Evolutionary conservation across 1,140 invertebrate species (phyloP).

Genomic region (Zophobas morio): DNA sequence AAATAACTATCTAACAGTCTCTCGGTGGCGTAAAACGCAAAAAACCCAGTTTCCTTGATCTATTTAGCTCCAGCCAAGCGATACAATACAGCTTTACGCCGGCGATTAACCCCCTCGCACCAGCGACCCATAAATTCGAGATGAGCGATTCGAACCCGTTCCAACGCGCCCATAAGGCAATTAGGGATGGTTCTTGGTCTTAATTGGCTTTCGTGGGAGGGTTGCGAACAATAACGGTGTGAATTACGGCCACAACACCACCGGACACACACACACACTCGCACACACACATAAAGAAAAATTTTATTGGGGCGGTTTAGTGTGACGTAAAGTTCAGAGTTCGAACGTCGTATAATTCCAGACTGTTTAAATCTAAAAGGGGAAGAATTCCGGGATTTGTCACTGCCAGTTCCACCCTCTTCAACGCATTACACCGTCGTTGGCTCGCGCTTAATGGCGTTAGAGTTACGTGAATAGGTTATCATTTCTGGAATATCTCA

Average conservation of each 20-base stretch:
- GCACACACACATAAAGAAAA: neutral
- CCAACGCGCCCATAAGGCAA: constrained; percentile 3
- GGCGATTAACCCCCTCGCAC: too few relatives aligned
- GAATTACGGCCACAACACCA: neutral
- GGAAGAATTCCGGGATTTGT: too few relatives aligned
- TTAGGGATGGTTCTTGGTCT: constrained; percentile 15
- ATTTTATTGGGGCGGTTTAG: too few relatives aligned
- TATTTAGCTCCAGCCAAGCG: neutral
- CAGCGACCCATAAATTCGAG: neutral
- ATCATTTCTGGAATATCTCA: neutral
- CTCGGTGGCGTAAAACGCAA: neutral
- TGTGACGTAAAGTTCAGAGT: too few relatives aligned
- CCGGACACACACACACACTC: too few relatives aligned
- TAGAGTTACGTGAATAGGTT: neutral
- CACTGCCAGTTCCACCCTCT: neutral
- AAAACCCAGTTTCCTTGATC: neutral
- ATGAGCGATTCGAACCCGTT: neutral
- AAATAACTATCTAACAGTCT: too few relatives aligned
- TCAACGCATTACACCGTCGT: neutral
- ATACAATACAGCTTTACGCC: too few relatives aligned
- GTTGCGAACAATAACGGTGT: constrained; percentile 8
- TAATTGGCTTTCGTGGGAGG: constrained; percentile 11
- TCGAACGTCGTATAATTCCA: too few relatives aligned
- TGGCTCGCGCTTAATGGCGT: neutral
- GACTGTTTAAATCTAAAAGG: too few relatives aligned